A percentile compares a stretch with the other conserved stretches of the same genome.
These are phyloP conservation scores for Nibea albiflora DNA, from an alignment of 2,113 vertebrate genomes.

Conservation along the genomic window DNA sequence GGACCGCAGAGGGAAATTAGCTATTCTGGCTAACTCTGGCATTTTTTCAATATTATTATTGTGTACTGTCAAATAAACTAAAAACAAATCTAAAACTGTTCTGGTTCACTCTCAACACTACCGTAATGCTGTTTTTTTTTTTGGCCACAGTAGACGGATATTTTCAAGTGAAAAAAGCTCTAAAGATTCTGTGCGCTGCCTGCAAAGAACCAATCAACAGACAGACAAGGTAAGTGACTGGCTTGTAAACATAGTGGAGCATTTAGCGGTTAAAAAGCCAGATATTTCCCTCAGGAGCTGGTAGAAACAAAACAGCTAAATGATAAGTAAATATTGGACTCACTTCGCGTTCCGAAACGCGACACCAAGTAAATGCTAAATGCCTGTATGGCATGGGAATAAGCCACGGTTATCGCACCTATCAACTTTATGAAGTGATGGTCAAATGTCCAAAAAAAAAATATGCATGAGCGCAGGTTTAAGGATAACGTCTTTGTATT, in stretches of 20 bases:
- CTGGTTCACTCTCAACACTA: not conserved
- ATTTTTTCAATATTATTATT: too few species aligned
- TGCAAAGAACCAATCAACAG: not conserved
- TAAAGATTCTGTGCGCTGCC: too few species aligned
- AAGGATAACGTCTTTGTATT: constrained; percentile 1
- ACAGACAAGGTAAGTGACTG: not conserved
- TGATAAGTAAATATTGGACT: fast-evolving
- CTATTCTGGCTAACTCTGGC: too few species aligned
- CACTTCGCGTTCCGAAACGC: too few species aligned
- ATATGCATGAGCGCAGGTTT: not conserved
- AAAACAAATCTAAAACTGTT: too few species aligned
- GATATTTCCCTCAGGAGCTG: too few species aligned
- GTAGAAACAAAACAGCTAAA: not conserved
- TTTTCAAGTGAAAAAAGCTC: not conserved
- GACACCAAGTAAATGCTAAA: not conserved
- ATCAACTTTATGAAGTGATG: not conserved
- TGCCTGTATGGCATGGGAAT: not conserved
- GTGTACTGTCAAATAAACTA: too few species aligned
- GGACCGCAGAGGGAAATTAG: too few species aligned
- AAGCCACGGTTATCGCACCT: not conserved
- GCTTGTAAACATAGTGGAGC: too few species aligned
- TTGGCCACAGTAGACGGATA: not conserved
- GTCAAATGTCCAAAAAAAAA: not conserved
- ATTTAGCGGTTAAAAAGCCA: too few species aligned
- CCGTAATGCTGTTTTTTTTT: not conserved